Base-by-base conservation (phyloP, 1,140 invertebrate genomes). In the Spodoptera frugiperda region DNA sequence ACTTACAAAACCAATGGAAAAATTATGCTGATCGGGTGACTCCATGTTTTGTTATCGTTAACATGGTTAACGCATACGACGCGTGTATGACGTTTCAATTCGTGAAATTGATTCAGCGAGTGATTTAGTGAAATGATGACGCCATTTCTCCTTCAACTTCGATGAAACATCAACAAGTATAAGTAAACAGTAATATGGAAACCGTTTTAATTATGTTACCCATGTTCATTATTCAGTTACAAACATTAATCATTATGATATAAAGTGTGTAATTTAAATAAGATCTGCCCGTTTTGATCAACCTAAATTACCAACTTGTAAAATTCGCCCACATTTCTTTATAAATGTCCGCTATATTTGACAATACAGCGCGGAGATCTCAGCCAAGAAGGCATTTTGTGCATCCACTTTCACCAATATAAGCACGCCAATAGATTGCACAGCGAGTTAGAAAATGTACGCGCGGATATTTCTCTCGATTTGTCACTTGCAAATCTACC, bases 371-470 rank as follows among this genome's bases (percentile, higher is more conserved):
- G 61, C 68, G 81, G 51, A 82, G 72, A 85, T 80, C 67, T 78
- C 77, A 80, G 79, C 68, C 76, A 65, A 79, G 78, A 78, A 83
- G 80, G 84, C 74, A 87, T 88, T 91, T 89, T 84, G 87, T 89
- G 84, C 87, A 92, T 88, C 82, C 77, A 90, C 90, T 92, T 91
- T 92, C 90, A 89, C 91, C 85, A 53, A 84, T 89, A 84, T 79
- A 85, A 87, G 81, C 86, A 91, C 89, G 89, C 85, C 84, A 91
- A 85, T 84, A 85, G 80, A 87, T 83, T 84, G 87, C 83, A 87
- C 80, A 80, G 79, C 77, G 61, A 71, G 17, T 63, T 87, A 87
- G 84, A 88, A 87, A 88, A 78, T 86, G 81, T 77, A 78, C 71
- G 76, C 77, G 78, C 67, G 54, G 79, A 80, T 78, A 75, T 79